Percentiles rank a stretch among this genome's conserved stretches.
Conservation (phyloP, 1,140 invertebrate genomes). For the Holotrichia oblita region DNA sequence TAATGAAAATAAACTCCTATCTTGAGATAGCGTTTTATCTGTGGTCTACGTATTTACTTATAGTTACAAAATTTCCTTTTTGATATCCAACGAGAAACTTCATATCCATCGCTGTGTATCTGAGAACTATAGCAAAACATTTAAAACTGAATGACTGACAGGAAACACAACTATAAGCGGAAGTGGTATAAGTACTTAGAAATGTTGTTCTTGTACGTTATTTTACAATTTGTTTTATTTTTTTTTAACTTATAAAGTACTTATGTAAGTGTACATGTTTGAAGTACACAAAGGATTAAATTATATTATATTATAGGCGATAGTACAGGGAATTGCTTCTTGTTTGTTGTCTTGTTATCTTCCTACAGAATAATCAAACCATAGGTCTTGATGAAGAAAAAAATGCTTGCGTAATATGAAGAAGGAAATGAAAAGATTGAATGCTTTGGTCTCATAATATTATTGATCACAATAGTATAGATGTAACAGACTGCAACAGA, state of each 20-base stretch:
- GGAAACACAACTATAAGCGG: neutral
- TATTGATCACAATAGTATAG: no score
- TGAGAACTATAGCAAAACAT: neutral
- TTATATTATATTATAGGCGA: no score
- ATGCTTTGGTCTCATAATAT: no score
- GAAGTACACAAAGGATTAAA: no score
- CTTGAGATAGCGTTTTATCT: neutral
- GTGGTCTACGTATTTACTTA: conserved; percentile 24
- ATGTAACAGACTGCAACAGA: no score
- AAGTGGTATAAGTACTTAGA: neutral
- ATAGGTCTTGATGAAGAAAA: no score
- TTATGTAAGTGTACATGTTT: no score
- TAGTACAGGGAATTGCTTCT: no score
- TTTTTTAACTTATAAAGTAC: neutral
- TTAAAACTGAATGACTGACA: neutral
- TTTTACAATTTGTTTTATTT: neutral
- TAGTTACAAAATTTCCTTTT: conserved; percentile 18
- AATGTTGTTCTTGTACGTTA: neutral
- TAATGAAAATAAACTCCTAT: conserved; percentile 4
- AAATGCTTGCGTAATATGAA: no score
- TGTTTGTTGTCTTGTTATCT: no score
- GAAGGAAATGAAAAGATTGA: no score
- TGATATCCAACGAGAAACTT: neutral
- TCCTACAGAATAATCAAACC: no score
- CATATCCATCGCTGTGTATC: neutral